Evolutionary conservation across 2,797 vertebrate genomes (phyloP), one percentile per base, ranked within the genome.

Genomic region (Tragopan temminckii): DNA sequence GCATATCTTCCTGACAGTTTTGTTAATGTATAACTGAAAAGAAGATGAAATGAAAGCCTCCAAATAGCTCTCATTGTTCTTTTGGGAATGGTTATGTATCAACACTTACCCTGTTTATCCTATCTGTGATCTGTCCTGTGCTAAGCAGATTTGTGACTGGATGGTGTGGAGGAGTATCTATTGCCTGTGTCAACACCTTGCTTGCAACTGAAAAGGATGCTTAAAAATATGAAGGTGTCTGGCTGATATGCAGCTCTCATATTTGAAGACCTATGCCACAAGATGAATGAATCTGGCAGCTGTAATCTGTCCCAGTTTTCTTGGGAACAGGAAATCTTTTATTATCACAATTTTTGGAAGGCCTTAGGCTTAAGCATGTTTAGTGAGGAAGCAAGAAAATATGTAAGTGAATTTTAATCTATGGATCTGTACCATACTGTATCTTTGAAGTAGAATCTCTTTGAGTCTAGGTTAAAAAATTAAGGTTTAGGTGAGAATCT

Each of bases 21-120:
- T 52, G 59, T 94, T 89, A 91, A 91, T 71, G 36, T 91, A 19
- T 75, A 89, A 89, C 68, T 71, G 46, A 46, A 48, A 53, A 70
- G 17, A 29, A 40, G 64, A 52, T 15, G 62, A 36, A 61, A 61
- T 25, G 3, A 24, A 50, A 58, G 57, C 25, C 74, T 76, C 31
- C 18, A 46, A 18, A 67, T 53, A 57, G 52, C 57, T 89, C 29
- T 85, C 18, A 5, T 62, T 82, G n/a, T 82, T 66, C 78, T 79
- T 9, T 57, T 67, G 59, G 31, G 52, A 27, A 25, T 48, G 64
- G 59, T 86, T 55, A 11, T 46, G 31, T 57, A 57, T 57, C 74
- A 86, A 11, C 36, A 19, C 74, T 58, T 71, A 25, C 25, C 29
- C 35, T 33, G 3, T 58, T 81, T 72, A 46, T 64, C 40, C 43